Evolutionary conservation across 1,140 invertebrate genomes (phyloP).

Genomic region (Leguminivora glycinivorella): DNA sequence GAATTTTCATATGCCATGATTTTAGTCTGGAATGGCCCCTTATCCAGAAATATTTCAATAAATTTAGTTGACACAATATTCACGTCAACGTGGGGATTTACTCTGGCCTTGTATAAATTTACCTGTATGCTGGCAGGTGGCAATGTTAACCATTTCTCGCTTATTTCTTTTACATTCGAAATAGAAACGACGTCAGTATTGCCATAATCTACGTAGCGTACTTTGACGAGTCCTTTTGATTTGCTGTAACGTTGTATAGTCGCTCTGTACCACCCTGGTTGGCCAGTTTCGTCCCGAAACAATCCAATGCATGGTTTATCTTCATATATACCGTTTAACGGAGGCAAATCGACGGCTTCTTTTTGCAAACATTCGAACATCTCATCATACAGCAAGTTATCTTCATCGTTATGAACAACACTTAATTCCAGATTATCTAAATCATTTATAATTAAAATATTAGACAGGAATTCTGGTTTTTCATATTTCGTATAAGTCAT

Average conservation of each 20-base stretch:
- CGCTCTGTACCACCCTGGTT: conserved; percentile 30
- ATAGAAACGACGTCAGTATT: conserved; percentile 15
- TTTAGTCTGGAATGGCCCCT: conserved; percentile 23
- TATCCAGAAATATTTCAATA: conserved; percentile 14
- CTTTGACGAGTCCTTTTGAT: not conserved
- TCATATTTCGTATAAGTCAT: conserved; percentile 43
- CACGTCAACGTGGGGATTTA: not conserved
- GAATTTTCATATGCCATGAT: conserved; percentile 3
- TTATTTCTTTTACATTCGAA: conserved; percentile 28
- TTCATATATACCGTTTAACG: conserved; percentile 1
- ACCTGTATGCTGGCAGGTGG: conserved; percentile 26
- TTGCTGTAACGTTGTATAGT: conserved; percentile 22
- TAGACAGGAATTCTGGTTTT: conserved; percentile 52
- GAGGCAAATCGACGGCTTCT: not conserved
- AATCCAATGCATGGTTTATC: conserved; percentile 29
- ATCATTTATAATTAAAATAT: conserved; percentile 29
- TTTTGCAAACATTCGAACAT: conserved; percentile 11
- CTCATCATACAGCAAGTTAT: conserved; percentile 11
- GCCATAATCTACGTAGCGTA: conserved; percentile 33
- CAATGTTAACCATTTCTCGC: conserved; percentile 17
- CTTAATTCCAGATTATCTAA: not conserved
- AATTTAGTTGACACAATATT: conserved; percentile 12
- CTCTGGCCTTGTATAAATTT: conserved; percentile 7
- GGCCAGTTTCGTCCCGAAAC: conserved; percentile 11
- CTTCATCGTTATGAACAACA: conserved; percentile 19